These are phyloP conservation scores for Molanna angustata DNA, from an alignment of 2,888 invertebrate genomes.

Conservation along the genomic window DNA sequence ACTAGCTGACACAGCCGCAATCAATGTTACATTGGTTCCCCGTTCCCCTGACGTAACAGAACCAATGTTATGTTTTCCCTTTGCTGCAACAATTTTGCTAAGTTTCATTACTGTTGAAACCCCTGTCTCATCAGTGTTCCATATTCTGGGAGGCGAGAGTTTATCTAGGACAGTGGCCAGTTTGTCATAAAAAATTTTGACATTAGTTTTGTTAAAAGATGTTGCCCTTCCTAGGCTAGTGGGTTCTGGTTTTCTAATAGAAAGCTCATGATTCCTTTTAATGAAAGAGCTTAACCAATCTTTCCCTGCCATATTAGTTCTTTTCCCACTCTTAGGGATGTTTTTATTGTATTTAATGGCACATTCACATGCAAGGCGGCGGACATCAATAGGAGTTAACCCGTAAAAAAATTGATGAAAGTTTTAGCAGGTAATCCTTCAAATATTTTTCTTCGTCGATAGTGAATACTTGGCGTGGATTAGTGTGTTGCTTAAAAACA, in stretches of 20 bases:
- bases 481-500: conserved; percentile 1
- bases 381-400: conserved; percentile 4
- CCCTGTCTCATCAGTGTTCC: conserved; percentile 35
- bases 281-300: conserved; percentile 34
- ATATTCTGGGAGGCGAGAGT: conserved; percentile 27
- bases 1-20: conserved; percentile 21
- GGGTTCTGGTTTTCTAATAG: conserved; percentile 33
- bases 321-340: conserved; percentile 22
- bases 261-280: conserved; percentile 34
- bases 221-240: conserved; percentile 36
- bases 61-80: conserved; percentile 33
- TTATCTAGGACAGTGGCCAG: conserved; percentile 34
- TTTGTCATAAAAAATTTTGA: conserved; percentile 34
- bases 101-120: conserved; percentile 34
- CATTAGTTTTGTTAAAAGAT: conserved; percentile 36
- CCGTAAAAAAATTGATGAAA: conserved; percentile 1
- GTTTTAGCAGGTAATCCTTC: conserved; percentile 7
- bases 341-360: conserved; percentile 9
- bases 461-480: conserved; percentile 3
- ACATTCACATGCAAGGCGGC: conserved; percentile 5
- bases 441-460: conserved; percentile 1
- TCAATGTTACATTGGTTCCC: conserved; percentile 36
- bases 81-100: conserved; percentile 35
- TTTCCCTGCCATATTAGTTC: conserved; percentile 32
- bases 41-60: conserved; percentile 34